These are phyloP conservation scores for Pluvianellus socialis DNA, from an alignment of 2,113 vertebrate species.

Conservation along the genomic window DNA sequence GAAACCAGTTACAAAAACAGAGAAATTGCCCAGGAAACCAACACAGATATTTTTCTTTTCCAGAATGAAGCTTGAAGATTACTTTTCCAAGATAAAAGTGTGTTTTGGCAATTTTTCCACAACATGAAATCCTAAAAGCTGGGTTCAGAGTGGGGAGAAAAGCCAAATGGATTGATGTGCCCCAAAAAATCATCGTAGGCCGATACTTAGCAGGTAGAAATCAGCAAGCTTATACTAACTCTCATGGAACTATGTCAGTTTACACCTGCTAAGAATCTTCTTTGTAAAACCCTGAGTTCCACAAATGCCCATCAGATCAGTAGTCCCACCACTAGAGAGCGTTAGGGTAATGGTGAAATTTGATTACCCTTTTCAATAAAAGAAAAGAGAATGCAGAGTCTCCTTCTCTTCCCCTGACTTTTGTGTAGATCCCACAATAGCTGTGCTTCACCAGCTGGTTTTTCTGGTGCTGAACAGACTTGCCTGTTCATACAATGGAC, in stretches of 20 bases:
- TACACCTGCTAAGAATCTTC: background rate
- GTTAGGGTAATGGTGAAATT: background rate
- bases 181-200: background rate
- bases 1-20: conserved; percentile 65
- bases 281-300: background rate
- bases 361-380: background rate
- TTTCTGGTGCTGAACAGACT: background rate
- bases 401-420: background rate
- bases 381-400: background rate
- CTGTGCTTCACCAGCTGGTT: background rate
- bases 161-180: background rate
- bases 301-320: background rate
- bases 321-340: background rate
- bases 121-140: background rate
- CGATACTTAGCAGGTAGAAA: background rate
- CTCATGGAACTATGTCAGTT: background rate
- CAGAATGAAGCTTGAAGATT: background rate
- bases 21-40: conserved; percentile 55
- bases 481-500: background rate
- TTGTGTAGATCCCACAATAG: background rate
- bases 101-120: background rate
- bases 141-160: background rate
- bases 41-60: background rate
- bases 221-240: background rate
- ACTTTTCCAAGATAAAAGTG: conserved; percentile 15